These are phyloP conservation scores for Corydoras maculifer DNA, from an alignment of 2,113 vertebrate species.

Conservation along the genomic window DNA sequence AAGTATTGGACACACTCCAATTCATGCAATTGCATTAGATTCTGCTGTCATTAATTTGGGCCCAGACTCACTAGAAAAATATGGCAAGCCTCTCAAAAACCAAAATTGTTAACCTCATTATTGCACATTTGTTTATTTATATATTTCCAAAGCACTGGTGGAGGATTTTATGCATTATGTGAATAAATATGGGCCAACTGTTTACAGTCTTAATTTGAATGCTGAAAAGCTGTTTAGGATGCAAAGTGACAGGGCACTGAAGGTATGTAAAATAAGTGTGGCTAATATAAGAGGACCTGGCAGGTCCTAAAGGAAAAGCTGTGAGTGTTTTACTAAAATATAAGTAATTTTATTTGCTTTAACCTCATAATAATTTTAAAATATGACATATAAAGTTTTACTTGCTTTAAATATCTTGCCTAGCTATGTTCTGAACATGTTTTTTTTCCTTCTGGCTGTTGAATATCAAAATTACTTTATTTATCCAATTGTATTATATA, in stretches of 20 bases:
- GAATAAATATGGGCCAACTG: conserved; percentile 66
- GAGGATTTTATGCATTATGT: conserved; percentile 52
- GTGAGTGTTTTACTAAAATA: too few relatives aligned
- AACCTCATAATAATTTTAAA: too few relatives aligned
- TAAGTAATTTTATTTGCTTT: too few relatives aligned
- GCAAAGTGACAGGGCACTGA: conserved; percentile 39
- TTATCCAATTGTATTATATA: too few relatives aligned
- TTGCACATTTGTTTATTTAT: conserved; percentile 58
- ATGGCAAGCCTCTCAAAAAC: conserved; percentile 52
- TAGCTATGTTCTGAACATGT: too few relatives aligned
- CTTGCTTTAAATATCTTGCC: too few relatives aligned
- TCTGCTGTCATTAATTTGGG: conserved; percentile 66
- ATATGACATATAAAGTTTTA: too few relatives aligned
- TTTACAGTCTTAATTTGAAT: conserved; percentile 52
- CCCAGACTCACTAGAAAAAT: conserved; percentile 50
- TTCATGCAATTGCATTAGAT: conserved; percentile 66
- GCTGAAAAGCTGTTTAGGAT: conserved; percentile 66
- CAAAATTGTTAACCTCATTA: conserved; percentile 69
- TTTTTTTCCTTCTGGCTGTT: too few relatives aligned
- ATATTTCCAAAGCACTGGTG: conserved; percentile 51
- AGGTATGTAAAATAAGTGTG: too few relatives aligned
- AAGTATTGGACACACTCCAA: conserved; percentile 72
- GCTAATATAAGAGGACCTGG: neutral
- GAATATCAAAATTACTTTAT: too few relatives aligned
- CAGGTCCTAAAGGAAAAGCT: neutral